These are phyloP conservation scores for Anadara kagoshimensis DNA, from an alignment of 1,140 invertebrate species.

Conservation along the genomic window DNA sequence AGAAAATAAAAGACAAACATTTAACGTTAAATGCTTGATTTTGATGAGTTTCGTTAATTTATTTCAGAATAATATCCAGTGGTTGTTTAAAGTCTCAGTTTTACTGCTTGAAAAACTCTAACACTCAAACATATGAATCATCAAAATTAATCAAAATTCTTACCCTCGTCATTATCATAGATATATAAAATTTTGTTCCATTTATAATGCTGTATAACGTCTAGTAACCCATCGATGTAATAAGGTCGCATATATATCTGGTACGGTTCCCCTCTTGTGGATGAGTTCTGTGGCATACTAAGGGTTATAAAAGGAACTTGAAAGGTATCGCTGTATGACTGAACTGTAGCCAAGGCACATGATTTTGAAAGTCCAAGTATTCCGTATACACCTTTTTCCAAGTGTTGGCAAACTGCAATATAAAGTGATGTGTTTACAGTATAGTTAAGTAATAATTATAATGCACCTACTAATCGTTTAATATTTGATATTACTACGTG, in stretches of 20 bases:
- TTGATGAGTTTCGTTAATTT: too few species aligned
- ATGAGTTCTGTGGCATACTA: constrained; percentile 58
- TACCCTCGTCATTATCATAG: constrained; percentile 96
- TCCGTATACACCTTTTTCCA: constrained; percentile 90
- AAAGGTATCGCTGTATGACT: constrained; percentile 96
- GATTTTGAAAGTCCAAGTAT: constrained; percentile 93
- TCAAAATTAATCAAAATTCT: too few species aligned
- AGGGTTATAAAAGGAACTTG: constrained; percentile 90
- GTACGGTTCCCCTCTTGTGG: constrained; percentile 43
- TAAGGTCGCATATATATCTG: constrained; percentile 85
- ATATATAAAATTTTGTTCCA: constrained; percentile 96
- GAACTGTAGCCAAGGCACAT: constrained; percentile 94
- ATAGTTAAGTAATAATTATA: too few species aligned
- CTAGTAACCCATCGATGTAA: constrained; percentile 94
- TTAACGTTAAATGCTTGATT: too few species aligned
- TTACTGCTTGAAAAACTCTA: too few species aligned
- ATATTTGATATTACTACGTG: too few species aligned
- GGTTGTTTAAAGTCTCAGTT: too few species aligned
- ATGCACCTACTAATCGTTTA: too few species aligned
- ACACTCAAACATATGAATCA: too few species aligned
- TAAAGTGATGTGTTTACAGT: too few species aligned
- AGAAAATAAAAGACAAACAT: too few species aligned
- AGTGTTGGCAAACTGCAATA: constrained; percentile 92
- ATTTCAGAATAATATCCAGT: too few species aligned
- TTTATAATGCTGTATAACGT: constrained; percentile 91